Percentiles rank a stretch among this genome's conserved stretches.
These are phyloP conservation scores for Uropetala carovei DNA, from an alignment of 2,888 invertebrate species.

Conservation along the genomic window DNA sequence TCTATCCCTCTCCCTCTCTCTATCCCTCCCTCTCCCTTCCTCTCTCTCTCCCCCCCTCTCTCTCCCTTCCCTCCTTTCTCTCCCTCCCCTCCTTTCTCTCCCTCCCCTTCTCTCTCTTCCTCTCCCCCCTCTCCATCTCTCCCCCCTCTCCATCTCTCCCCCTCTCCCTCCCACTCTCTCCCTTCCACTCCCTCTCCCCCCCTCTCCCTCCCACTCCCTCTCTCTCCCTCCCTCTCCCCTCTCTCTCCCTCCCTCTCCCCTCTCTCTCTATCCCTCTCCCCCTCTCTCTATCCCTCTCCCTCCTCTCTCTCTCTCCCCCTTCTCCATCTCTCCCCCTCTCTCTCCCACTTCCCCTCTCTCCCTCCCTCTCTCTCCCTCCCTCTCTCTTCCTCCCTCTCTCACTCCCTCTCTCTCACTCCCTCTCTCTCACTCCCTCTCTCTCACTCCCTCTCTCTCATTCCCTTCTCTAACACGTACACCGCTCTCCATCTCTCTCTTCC, in stretches of 20 bases:
- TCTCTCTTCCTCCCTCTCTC: too few species aligned
- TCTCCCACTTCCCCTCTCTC: too few species aligned
- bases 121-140: slow-evolving; percentile 39
- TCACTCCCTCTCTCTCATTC: too few species aligned
- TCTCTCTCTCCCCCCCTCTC: slow-evolving; percentile 37
- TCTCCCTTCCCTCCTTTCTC: slow-evolving; percentile 66
- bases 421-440: too few species aligned
- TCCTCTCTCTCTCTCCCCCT: slow-evolving; percentile 27
- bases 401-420: too few species aligned
- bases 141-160: slow-evolving; percentile 66
- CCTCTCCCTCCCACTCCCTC: too few species aligned
- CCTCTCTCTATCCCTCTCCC: slow-evolving; percentile 65
- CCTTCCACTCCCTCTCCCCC: not conserved
- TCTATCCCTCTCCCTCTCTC: not conserved
- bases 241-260: too few species aligned
- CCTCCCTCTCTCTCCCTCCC: too few species aligned
- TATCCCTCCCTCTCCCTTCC: slow-evolving; percentile 55
- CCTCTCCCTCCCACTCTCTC: not conserved
- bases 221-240: too few species aligned
- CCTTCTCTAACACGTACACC: too few species aligned
- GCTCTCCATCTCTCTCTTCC: slow-evolving; percentile 64
- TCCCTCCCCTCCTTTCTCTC: not conserved
- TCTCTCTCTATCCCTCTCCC: too few species aligned
- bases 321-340: not conserved
- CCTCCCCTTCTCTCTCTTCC: not conserved